phyloP scores from a whole-genome alignment of 2,888 invertebrate genomes.

The Eudasyphora cyanicolor region DNA sequence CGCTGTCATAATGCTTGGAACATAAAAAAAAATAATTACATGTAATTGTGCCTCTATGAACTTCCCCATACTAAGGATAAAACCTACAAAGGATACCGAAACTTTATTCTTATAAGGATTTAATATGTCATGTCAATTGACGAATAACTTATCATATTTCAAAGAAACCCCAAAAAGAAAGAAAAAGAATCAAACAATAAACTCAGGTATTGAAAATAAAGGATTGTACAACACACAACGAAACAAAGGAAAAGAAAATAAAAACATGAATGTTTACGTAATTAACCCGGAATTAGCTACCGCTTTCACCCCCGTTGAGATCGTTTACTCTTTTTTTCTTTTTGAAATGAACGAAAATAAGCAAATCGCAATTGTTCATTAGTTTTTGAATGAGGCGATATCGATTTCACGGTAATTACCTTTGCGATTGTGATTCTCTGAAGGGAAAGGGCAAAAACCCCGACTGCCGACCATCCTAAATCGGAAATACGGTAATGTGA shows the following conservation, averaged over 20 bases:
- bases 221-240: not conserved
- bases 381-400: constrained; percentile 44
- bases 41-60: too few species aligned
- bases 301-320: constrained; percentile 12
- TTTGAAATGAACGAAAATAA: not conserved
- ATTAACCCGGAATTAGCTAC: constrained; percentile 62
- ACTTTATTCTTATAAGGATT: constrained; percentile 35
- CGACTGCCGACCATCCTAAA: constrained; percentile 35
- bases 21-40: not conserved
- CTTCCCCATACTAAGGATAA: not conserved
- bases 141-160: constrained; percentile 55
- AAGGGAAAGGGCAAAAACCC: not conserved
- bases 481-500: constrained; percentile 61
- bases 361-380: constrained; percentile 30
- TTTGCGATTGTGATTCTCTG: not conserved
- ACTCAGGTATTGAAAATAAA: not conserved
- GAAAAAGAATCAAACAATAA: not conserved
- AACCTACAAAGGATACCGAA: constrained; percentile 25
- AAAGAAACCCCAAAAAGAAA: constrained; percentile 57
- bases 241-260: not conserved
- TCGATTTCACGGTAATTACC: constrained; percentile 61
- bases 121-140: constrained; percentile 11
- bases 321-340: constrained; percentile 15
- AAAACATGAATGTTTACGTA: constrained; percentile 61
- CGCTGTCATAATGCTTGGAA: too few species aligned